Conservation (phyloP, 2,113 vertebrate species). For the Sterrhoptilus dennistouni region DNA sequence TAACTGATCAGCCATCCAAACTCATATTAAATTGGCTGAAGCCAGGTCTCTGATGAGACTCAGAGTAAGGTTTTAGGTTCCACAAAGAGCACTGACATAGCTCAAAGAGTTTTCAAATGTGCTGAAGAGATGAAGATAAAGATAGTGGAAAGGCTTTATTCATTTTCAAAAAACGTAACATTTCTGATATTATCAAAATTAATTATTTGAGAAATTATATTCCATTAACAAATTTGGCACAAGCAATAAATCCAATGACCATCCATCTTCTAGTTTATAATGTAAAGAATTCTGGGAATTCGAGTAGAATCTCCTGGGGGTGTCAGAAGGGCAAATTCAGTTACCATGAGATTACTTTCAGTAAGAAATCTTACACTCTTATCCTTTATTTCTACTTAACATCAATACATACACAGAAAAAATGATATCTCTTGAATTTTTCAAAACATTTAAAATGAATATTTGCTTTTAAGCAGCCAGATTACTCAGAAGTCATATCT, state of each 20-base stretch:
- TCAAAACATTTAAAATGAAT: background rate
- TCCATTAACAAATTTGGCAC: background rate
- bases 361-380: background rate
- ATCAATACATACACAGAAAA: background rate
- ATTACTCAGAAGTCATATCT: background rate
- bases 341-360: background rate
- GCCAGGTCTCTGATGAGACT: background rate
- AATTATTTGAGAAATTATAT: background rate
- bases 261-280: background rate
- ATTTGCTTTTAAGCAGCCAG: background rate
- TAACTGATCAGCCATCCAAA: background rate
- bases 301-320: background rate
- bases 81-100: accelerated
- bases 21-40: background rate
- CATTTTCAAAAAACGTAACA: background rate
- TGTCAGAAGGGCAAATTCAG: background rate
- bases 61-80: background rate
- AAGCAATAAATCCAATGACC: background rate
- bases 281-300: background rate
- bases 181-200: background rate
- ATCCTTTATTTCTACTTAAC: background rate
- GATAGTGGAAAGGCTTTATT: background rate
- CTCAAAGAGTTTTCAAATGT: background rate
- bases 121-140: background rate
- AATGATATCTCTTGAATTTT: background rate